phyloP scores from a whole-genome alignment of 35 echinoderm and acorn worm genomes.

The Patiria miniata region DNA sequence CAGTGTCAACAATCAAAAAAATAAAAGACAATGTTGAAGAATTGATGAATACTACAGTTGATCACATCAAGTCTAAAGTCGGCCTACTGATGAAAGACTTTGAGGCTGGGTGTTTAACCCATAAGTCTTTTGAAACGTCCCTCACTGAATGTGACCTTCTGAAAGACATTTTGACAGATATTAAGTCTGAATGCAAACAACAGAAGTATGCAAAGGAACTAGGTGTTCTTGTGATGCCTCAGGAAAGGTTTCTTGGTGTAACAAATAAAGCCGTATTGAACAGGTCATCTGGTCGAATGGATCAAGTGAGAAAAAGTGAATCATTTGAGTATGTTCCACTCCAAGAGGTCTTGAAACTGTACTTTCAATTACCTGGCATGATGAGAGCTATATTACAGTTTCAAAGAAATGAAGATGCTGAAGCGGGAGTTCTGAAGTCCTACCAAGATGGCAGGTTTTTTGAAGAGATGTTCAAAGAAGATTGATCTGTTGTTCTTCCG shows the following conservation, averaged over 20 bases:
- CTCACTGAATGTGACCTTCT: neutral
- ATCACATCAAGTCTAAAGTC: constrained; percentile 6
- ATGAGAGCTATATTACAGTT: constrained; percentile 39
- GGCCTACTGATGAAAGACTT: constrained; percentile 22
- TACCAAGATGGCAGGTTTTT: constrained; percentile 67
- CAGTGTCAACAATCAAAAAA: neutral
- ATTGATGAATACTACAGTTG: constrained; percentile 27
- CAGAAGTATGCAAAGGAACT: neutral
- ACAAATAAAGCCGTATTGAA: neutral
- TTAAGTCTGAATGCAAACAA: neutral
- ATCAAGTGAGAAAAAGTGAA: constrained; percentile 48
- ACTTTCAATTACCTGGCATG: constrained; percentile 50
- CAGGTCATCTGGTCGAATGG: neutral
- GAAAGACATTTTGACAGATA: neutral
- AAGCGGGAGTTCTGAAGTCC: constrained; percentile 34
- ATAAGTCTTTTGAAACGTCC: neutral
- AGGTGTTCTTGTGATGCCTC: neutral
- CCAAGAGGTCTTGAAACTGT: constrained; percentile 28
- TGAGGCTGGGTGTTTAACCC: constrained; percentile 18
- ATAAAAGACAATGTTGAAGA: constrained; percentile 6
- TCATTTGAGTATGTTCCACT: constrained; percentile 49
- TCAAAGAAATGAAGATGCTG: constrained; percentile 18
- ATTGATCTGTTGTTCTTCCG: constrained; percentile 28
- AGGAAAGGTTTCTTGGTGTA: neutral
- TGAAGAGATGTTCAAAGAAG: constrained; percentile 36